phyloP scores from a whole-genome alignment of 2,888 invertebrate species.

The Itoplectis maculator region DNA sequence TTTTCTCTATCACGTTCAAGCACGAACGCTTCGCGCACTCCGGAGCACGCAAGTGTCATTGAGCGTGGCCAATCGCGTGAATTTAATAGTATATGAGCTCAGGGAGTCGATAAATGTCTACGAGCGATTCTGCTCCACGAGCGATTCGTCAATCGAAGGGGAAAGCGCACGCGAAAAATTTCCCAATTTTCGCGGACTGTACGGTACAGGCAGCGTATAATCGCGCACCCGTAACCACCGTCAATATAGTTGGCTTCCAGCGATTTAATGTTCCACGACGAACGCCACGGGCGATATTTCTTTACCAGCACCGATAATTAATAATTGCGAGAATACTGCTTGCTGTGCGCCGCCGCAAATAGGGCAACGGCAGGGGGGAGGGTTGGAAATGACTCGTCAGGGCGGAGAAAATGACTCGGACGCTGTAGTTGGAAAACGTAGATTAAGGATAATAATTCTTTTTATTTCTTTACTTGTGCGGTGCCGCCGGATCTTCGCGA shows the following conservation, averaged over 20 bases:
- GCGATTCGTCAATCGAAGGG: neutral
- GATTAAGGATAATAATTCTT: conserved; percentile 27
- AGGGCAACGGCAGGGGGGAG: neutral
- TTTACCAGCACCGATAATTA: conserved; percentile 7
- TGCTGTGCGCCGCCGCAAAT: neutral
- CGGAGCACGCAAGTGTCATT: conserved; percentile 1
- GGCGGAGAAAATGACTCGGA: neutral
- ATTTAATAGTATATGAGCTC: neutral
- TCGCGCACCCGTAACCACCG: neutral
- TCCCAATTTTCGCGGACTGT: neutral
- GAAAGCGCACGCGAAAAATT: neutral
- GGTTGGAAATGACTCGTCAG: neutral
- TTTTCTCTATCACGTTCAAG: neutral
- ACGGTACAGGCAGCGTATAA: too few species aligned
- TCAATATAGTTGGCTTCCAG: neutral
- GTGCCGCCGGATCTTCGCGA: neutral
- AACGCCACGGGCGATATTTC: neutral
- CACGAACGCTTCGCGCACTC: neutral
- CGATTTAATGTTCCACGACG: neutral
- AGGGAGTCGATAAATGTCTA: neutral
- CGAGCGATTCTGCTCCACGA: neutral
- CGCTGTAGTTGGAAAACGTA: conserved; percentile 3
- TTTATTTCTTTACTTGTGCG: conserved; percentile 21
- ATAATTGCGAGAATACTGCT: neutral
- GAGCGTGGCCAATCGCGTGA: conserved; percentile 11